phyloP scores from a whole-genome alignment of 2,113 vertebrate genomes.

The Oreotragus oreotragus region DNA sequence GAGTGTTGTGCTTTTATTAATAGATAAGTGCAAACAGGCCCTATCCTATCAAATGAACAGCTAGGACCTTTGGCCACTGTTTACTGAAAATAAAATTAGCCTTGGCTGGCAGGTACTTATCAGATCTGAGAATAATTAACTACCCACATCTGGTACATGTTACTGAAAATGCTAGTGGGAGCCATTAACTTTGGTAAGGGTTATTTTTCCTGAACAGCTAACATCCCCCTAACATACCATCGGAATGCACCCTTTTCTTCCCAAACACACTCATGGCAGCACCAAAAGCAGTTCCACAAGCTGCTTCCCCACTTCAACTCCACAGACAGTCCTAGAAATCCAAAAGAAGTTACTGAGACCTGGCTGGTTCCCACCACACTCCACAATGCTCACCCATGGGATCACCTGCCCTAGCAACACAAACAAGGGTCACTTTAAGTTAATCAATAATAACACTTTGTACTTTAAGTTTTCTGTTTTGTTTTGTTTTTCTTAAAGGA shows the following conservation, averaged over 20 bases:
- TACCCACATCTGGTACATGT: constrained; percentile 66
- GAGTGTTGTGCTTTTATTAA: constrained; percentile 69
- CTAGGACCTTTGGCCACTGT: constrained; percentile 70
- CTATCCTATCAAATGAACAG: constrained; percentile 71
- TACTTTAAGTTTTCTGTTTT: not conserved
- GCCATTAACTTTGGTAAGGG: constrained; percentile 65
- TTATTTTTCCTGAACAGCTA: constrained; percentile 63
- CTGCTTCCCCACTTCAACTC: not conserved
- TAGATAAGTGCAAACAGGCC: constrained; percentile 71
- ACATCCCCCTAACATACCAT: constrained; percentile 57
- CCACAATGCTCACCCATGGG: not conserved
- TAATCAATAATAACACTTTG: constrained; percentile 46
- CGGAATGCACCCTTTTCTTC: constrained; percentile 50
- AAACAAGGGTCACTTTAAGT: constrained; percentile 33
- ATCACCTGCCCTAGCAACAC: not conserved
- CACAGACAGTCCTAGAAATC: constrained; percentile 9
- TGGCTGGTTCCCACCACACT: not conserved
- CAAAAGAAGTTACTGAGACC: not conserved
- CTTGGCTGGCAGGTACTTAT: constrained; percentile 74
- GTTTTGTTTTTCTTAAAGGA: not conserved
- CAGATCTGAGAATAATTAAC: constrained; percentile 75
- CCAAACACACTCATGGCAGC: constrained; percentile 38
- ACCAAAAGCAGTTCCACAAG: constrained; percentile 38
- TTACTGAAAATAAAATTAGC: constrained; percentile 76
- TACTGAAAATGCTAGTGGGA: constrained; percentile 69